Conservation (phyloP, 2,888 invertebrate species). For the Hydraecia micacea region DNA sequence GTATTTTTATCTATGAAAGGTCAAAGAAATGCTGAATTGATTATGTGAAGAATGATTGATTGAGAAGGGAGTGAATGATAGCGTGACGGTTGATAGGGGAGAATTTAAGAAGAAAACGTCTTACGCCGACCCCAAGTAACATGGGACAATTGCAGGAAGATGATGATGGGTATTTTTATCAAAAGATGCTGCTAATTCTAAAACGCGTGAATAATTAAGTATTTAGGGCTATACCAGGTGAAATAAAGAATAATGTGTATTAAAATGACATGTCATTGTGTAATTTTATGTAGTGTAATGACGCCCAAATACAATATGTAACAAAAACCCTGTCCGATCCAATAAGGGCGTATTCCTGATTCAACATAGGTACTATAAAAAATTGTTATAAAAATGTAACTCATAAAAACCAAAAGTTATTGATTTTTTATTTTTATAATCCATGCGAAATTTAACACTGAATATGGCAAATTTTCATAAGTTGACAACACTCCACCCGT, state of each 20-base stretch:
- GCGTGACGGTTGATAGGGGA: background rate
- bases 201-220: background rate
- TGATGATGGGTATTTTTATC: background rate
- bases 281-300: background rate
- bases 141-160: background rate
- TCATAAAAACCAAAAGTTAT: no score
- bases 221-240: background rate
- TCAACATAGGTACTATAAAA: no score
- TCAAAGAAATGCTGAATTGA: background rate
- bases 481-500: no score
- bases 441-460: no score
- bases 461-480: no score
- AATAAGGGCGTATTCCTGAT: no score
- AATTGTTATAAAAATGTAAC: no score
- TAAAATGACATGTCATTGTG: background rate
- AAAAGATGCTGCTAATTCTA: background rate
- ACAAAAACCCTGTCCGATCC: no score
- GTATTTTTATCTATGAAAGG: background rate
- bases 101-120: background rate
- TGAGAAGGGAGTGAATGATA: background rate
- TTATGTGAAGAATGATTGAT: background rate
- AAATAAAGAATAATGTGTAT: no score
- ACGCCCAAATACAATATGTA: no score
- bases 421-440: no score
- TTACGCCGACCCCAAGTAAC: background rate